Evolutionary conservation across 2,113 vertebrate genomes (phyloP), one percentile per base, ranked within the genome.

Genomic region (Gymnocephalus cernua): DNA sequence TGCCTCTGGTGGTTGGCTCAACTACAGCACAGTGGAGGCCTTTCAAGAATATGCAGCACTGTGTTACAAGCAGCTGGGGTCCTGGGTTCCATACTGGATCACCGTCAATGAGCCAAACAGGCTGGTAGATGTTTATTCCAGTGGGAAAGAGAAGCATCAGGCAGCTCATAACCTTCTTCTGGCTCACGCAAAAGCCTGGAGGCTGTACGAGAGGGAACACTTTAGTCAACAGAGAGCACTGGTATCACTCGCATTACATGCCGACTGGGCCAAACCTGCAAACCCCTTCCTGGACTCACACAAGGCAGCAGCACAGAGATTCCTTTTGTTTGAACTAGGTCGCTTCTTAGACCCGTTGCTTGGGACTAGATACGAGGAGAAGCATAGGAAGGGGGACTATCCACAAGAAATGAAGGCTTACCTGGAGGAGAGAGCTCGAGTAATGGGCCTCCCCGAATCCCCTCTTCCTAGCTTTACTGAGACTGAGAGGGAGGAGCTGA

Each of bases 31-130:
- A 0, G 92, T 94, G 3, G 71, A 91, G 0, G 97, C 97, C 54
- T 99, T 99, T 86, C 93, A 77, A 78, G 91, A 95, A 48, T 99
- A 99, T 0, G 96, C 97, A 0, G 91, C 88, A 4, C 92, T 98
- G 18, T 99, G 98, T 84, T 99, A 96, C 86, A 90, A n/a, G 68
- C 96, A 97, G 86, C 92, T 99, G 5, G 98, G 97, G 0, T 86
- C 95, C 75, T 91, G 96, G 91, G 98, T 98, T 35, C 94, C 91
- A 63, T 93, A 96, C 7, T 99, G 98, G 98, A 96, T 99, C 92
- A 99, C 98, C 44, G 93, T 99, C 71, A 99, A 99, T 0, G 98
- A 99, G 87, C 98, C 98, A 0, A 99, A 99, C 86, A 94, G 96
- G 38, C 87, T 99, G 13, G 93, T 93, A 0, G 95, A 97, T 12